Conservation (phyloP, 2,888 invertebrate genomes). For the Sinhomidia bicolor region DNA sequence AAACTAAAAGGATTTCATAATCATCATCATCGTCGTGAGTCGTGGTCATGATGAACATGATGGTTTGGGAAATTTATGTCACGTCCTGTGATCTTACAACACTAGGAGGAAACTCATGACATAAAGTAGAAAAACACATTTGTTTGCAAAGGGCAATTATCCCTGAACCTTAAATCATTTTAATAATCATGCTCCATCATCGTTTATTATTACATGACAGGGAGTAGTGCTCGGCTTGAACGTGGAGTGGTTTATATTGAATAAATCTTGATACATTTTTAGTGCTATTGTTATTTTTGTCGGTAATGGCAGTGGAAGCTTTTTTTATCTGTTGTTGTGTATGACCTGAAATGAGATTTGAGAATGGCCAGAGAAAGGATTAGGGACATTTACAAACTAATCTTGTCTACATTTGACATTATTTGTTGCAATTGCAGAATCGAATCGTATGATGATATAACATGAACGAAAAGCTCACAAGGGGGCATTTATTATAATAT, state of each 20-base stretch:
- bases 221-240: neutral
- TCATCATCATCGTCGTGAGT: neutral
- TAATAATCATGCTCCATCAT: constrained; percentile 51
- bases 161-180: constrained; percentile 54
- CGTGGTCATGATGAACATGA: constrained; percentile 10
- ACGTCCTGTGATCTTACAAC: neutral
- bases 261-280: constrained; percentile 29
- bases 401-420: no score
- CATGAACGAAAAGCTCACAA: no score
- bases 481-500: no score
- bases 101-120: neutral
- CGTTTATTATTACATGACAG: constrained; percentile 9
- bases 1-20: constrained; percentile 46
- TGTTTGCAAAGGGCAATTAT: constrained; percentile 57
- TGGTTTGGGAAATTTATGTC: constrained; percentile 46
- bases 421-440: no score
- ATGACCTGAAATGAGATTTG: neutral
- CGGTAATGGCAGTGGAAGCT: neutral
- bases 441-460: no score
- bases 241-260: constrained; percentile 22
- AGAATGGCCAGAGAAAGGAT: no score
- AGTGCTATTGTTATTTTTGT: neutral
- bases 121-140: constrained; percentile 26
- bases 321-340: neutral
- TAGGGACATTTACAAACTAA: no score